Evolutionary conservation across 2,888 invertebrate species (phyloP).

Genomic region (Teinopalpus imperialis): DNA sequence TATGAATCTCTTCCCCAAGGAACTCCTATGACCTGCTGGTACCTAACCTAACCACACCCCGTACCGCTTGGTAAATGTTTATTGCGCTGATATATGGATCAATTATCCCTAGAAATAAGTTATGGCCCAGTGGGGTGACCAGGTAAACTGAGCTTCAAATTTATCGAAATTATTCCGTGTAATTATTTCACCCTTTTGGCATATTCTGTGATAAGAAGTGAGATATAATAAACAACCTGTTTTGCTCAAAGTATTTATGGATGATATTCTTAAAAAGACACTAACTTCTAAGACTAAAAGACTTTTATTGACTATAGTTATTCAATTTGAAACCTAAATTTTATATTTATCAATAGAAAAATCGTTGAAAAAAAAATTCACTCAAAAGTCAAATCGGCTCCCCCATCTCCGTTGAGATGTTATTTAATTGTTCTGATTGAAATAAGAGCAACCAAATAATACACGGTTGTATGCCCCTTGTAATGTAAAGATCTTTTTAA

Average conservation of each 20-base stretch:
- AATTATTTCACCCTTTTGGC: conserved; percentile 13
- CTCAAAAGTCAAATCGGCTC: too few species aligned
- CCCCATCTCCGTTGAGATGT: too few species aligned
- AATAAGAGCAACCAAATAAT: too few species aligned
- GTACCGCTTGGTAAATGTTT: conserved; percentile 25
- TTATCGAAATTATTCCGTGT: conserved; percentile 10
- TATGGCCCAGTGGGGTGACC: not conserved
- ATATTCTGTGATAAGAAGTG: conserved; percentile 29
- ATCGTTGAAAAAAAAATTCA: not conserved
- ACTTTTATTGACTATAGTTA: too few species aligned
- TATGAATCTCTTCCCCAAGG: conserved; percentile 92
- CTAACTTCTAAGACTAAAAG: too few species aligned
- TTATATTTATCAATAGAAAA: too few species aligned
- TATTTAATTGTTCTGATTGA: too few species aligned
- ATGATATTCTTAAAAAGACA: conserved; percentile 21
- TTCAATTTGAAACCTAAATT: too few species aligned
- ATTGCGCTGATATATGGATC: conserved; percentile 11
- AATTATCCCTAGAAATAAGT: conserved; percentile 5
- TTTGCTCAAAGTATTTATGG: conserved; percentile 29
- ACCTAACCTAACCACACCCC: conserved; percentile 26
- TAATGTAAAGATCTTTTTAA: too few species aligned
- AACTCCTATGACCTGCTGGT: conserved; percentile 77
- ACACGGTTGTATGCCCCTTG: too few species aligned
- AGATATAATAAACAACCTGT: conserved; percentile 12
- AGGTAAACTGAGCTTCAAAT: conserved; percentile 18